Conservation (phyloP, 1,140 invertebrate genomes). For the Panulirus ornatus region DNA sequence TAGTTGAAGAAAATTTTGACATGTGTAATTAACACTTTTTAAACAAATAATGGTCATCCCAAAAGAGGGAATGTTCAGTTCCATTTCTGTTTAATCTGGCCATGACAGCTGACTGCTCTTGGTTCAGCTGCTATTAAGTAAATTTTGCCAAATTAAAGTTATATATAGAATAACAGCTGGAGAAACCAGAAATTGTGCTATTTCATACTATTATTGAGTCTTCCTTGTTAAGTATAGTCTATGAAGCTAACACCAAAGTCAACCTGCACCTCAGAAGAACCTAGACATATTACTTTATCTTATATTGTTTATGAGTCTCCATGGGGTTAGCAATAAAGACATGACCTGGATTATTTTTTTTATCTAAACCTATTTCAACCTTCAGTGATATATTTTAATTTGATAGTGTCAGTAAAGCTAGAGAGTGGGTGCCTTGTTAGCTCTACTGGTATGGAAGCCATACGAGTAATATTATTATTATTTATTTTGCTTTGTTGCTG, state of each 20-base stretch:
- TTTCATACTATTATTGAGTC: conserved; percentile 57
- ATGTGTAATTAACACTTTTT: conserved; percentile 57
- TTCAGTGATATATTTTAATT: no score
- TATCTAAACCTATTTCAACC: not conserved
- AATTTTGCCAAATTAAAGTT: conserved; percentile 66
- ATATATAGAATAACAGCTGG: conserved; percentile 54
- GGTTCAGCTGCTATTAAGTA: conserved; percentile 38
- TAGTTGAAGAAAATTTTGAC: conserved; percentile 54
- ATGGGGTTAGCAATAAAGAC: conserved; percentile 67
- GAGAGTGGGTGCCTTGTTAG: no score
- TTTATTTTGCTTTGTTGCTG: no score
- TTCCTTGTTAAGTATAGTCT: conserved; percentile 59
- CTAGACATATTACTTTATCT: conserved; percentile 24
- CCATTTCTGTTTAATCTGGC: conserved; percentile 23
- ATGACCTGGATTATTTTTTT: conserved; percentile 46
- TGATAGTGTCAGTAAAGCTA: no score
- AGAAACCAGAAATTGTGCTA: conserved; percentile 47
- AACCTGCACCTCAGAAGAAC: conserved; percentile 51
- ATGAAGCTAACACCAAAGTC: conserved; percentile 60
- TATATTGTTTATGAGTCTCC: conserved; percentile 63
- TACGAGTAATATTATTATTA: no score
- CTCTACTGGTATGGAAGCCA: no score
- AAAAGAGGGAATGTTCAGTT: conserved; percentile 53
- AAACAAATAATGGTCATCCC: conserved; percentile 58
- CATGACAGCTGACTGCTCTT: conserved; percentile 11